phyloP scores from a whole-genome alignment of 1,140 invertebrate genomes.

The Platorchestia sp. region DNA sequence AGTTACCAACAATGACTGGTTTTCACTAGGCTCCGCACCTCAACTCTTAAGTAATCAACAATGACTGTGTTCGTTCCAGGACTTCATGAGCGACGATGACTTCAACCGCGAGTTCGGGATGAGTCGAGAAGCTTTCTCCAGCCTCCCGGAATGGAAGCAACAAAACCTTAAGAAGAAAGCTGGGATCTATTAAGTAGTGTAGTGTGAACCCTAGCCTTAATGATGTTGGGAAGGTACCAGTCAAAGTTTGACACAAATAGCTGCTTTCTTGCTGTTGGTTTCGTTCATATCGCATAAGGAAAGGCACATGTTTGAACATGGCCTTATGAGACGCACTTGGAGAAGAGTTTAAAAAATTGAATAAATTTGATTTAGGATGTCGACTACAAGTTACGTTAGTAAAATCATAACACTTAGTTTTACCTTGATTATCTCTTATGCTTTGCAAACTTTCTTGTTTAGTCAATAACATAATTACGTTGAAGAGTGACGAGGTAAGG shows the following conservation, averaged over 20 bases:
- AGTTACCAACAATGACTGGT: too few relatives aligned
- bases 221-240: too few relatives aligned
- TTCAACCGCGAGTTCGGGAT: slow-evolving; percentile 50
- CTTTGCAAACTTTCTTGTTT: too few relatives aligned
- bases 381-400: neutral
- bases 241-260: too few relatives aligned
- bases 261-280: neutral
- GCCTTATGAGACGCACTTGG: neutral
- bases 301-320: neutral
- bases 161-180: slow-evolving; percentile 56
- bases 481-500: too few relatives aligned
- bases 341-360: neutral
- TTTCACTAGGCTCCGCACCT: too few relatives aligned
- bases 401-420: too few relatives aligned
- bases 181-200: slow-evolving; percentile 15
- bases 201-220: neutral
- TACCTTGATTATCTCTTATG: too few relatives aligned
- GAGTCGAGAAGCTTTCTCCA: slow-evolving; percentile 15
- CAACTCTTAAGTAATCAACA: neutral
- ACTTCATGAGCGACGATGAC: slow-evolving; percentile 51
- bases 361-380: neutral
- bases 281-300: neutral
- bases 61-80: slow-evolving; percentile 4
- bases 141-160: slow-evolving; percentile 54
- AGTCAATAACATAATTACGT: too few relatives aligned